phyloP scores from a whole-genome alignment of 2,113 vertebrate species.

The Arizona elegans region DNA sequence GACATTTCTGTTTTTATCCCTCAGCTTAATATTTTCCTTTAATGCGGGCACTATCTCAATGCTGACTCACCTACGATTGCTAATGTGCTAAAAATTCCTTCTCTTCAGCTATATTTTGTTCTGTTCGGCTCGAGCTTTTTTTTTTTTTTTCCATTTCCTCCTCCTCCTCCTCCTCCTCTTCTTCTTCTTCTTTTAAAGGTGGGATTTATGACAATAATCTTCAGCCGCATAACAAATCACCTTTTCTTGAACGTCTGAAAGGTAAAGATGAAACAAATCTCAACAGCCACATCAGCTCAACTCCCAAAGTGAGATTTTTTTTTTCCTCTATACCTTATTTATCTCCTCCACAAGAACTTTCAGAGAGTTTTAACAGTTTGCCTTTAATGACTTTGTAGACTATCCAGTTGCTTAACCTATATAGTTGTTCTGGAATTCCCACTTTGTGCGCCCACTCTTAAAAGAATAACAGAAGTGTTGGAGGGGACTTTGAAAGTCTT shows the following conservation, averaged over 20 bases:
- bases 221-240: conserved; percentile 11
- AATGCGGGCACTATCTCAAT: background rate
- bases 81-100: conserved; percentile 58
- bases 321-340: background rate
- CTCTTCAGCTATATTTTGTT: conserved; percentile 33
- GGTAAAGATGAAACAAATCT: background rate
- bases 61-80: conserved; percentile 56
- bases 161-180: conserved; percentile 43
- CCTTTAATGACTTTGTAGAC: background rate
- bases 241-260: conserved; percentile 22
- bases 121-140: conserved; percentile 7
- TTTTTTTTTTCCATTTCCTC: conserved; percentile 42
- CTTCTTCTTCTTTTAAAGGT: background rate
- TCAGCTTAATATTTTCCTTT: conserved; percentile 29
- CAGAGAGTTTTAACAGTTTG: background rate
- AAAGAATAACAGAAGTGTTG: background rate
- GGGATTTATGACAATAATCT: conserved; percentile 16
- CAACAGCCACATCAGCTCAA: background rate
- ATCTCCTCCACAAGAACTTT: background rate
- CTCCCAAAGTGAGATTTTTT: background rate
- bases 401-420: background rate
- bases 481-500: background rate
- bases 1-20: conserved; percentile 5
- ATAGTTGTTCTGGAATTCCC: background rate
- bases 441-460: background rate